These are phyloP conservation scores for Lordiphosa fenestrarum DNA, from an alignment of 2,888 invertebrate species.

Conservation along the genomic window DNA sequence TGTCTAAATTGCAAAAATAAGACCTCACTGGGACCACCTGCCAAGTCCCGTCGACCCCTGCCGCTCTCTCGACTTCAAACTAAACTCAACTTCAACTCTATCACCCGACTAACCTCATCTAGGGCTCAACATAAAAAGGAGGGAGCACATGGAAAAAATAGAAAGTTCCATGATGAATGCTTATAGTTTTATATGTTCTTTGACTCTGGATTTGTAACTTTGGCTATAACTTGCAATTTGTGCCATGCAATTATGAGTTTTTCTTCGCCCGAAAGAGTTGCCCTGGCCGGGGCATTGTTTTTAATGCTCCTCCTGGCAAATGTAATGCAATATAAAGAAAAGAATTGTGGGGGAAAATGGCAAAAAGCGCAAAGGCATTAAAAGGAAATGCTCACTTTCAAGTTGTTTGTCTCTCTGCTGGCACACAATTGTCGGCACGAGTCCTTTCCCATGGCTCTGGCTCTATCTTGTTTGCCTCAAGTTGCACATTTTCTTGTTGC, in stretches of 20 bases:
- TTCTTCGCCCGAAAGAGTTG: conserved; percentile 41
- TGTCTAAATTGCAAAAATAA: conserved; percentile 1
- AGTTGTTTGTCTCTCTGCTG: conserved; percentile 63
- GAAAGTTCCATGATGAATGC: conserved; percentile 33
- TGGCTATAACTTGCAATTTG: conserved; percentile 70
- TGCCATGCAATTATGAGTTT: conserved; percentile 70
- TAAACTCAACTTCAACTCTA: neutral
- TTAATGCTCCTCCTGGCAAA: conserved; percentile 47
- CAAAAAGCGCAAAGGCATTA: conserved; percentile 65
- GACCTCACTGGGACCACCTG: neutral
- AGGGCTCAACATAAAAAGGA: too few relatives aligned
- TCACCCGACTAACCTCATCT: neutral
- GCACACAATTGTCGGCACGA: conserved; percentile 31
- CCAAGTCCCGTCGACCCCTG: neutral
- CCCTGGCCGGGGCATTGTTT: conserved; percentile 35
- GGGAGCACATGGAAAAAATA: neutral
- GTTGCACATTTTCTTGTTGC: conserved; percentile 73
- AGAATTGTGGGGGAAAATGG: conserved; percentile 17
- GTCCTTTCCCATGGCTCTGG: conserved; percentile 19
- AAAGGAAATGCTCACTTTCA: conserved; percentile 73
- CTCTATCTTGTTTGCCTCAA: conserved; percentile 68
- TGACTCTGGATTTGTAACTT: conserved; percentile 41
- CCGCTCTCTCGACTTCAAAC: neutral
- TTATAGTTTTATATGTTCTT: conserved; percentile 20
- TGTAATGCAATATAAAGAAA: conserved; percentile 68